Base-by-base conservation (phyloP, 1,140 invertebrate genomes). In the Zaprionus camerounensis region DNA sequence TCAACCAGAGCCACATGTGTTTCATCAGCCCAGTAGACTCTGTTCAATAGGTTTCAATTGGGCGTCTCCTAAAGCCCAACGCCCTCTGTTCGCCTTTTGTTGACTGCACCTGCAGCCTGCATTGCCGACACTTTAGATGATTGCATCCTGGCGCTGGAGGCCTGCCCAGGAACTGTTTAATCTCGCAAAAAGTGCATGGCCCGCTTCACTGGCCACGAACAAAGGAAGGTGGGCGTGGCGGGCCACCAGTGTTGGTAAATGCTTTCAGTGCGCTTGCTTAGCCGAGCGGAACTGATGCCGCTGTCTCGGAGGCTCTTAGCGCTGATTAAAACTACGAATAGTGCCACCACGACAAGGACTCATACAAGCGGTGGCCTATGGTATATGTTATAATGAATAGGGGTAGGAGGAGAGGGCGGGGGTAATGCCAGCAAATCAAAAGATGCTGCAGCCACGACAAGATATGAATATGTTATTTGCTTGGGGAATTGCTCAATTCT, bases 391-490 rank as follows among this genome's bases (percentile, higher is more conserved):
- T n/a, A 26, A 61, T 15, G 31, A 17, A 34, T 20, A 36, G n/a
- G 69, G 5, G 5, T 22, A 36, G 4, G 28, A 20, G 17, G 22
- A 12, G 13, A 20, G 3, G 20, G 13, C 1, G 1, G 5, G 6
- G 38, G 15, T 20, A 15, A 7, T 17, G 44, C 36, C 13, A 65
- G 61, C 69, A 71, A 76, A 76, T 76, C 73, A 71, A 65, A 76
- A 61, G 61, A 26, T 34, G 67, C 57, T 28, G 62, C 41, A 24
- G 56, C 31, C 55, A 53, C 34, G 69, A 91, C 83, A 79, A 70
- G 74, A 91, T 91, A 78, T 91, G 86, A 91, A 91, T 91, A 88
- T 91, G 87, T 67, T 82, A 91, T 91, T 82, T 84, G 88, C 87
- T 91, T 65, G 71, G 86, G 86, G 86, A 91, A 91, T 91, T 91